Evolutionary conservation across 2,113 vertebrate species (phyloP), one percentile per base, ranked within the genome.

Genomic region (Tamias sibiricus): DNA sequence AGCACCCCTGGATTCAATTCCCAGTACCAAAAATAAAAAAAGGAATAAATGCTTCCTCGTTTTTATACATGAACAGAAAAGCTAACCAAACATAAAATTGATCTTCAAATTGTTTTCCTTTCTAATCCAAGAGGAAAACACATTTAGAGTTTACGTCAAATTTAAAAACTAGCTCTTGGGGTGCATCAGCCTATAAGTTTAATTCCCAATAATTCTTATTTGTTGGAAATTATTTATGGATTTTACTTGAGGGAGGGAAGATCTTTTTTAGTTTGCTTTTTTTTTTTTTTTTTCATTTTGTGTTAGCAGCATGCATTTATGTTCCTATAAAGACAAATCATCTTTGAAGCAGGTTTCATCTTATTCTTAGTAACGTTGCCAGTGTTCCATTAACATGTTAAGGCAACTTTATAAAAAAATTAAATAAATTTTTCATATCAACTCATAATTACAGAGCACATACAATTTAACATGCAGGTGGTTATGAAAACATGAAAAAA

Each of bases 401-500:
- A 91, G 11, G n/a, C 28, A 84, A 84, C 26, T 91, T 96, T 74
- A 30, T n/a, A 69, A 95, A 95, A 96, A 94, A 32, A 22, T 68
- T 77, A 57, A 75, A 52, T 64, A 44, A 42, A 59, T 84, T 92
- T 94, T 84, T 91, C 91, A 64, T 24, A 91, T 80, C 20, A 90
- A 24, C 90, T 90, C 80, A 59, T 87, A 95, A 96, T 90, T 89
- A 93, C 26, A 92, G 69, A 96, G 40, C 35, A 87, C 4, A 0
- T 66, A 82, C 16, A 90, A 85, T 52, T 47, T 22, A 82, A 42
- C 14, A 76, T 71, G 10, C n/a, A 92, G n/a, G 72, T 84, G 4
- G 28, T 71, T 79, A 84, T 89, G 76, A 94, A 94, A 97, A 95
- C 71, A 52, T 93, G 62, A 93, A 89, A 64, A 87, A 95, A 95